Percentiles rank a stretch among this genome's conserved stretches.
Conservation (phyloP, 1,140 invertebrate genomes). For the Papilio polytes region DNA sequence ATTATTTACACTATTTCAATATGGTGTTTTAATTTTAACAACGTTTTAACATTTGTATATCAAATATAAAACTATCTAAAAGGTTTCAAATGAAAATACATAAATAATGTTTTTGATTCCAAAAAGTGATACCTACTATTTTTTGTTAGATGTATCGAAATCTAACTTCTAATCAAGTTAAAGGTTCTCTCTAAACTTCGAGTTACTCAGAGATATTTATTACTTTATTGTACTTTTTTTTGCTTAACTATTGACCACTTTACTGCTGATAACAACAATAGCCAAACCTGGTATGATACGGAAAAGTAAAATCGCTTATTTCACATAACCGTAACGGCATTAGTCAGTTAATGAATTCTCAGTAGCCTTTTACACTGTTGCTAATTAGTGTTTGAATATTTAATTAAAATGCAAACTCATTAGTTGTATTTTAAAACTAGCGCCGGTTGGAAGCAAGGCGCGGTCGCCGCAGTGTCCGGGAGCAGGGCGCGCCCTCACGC, state of each 20-base stretch:
- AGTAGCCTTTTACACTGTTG: not conserved
- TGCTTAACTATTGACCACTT: no score
- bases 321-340: not conserved
- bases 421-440: constrained; percentile 50
- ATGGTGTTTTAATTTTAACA: not conserved
- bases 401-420: constrained; percentile 47
- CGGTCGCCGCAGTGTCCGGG: constrained; percentile 47
- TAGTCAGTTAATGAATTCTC: not conserved
- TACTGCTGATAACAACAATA: no score
- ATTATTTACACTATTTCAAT: not conserved
- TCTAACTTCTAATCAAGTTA: no score
- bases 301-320: not conserved
- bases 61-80: no score
- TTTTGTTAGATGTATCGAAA: no score
- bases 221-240: no score
- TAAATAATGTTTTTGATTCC: no score
- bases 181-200: no score
- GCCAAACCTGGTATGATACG: not conserved
- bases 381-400: constrained; percentile 43
- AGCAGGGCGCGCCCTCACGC: constrained; percentile 71
- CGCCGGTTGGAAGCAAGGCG: constrained; percentile 48
- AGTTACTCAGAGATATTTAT: no score
- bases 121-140: no score
- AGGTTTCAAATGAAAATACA: no score
- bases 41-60: no score